Conservation (phyloP, 1,140 invertebrate species). For the Penaeus chinensis region DNA sequence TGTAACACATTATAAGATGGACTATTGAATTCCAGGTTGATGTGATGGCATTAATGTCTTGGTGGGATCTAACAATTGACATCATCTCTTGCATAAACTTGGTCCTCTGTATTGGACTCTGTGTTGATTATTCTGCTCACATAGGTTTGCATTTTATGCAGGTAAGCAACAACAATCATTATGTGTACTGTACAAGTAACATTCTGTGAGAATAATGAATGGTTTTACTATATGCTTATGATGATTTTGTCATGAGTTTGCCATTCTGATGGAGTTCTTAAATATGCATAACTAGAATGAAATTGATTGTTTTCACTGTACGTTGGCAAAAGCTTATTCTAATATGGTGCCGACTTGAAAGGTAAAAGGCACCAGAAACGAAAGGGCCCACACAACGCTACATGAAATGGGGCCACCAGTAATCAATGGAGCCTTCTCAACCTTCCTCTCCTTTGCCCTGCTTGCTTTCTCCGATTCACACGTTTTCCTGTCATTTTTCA, state of each 20-base stretch:
- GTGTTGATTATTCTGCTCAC: conserved; percentile 90
- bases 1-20: too few species aligned
- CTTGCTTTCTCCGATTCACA: conserved; percentile 79
- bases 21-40: conserved; percentile 69
- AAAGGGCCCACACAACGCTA: conserved; percentile 78
- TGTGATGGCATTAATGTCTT: conserved; percentile 84
- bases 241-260: too few species aligned
- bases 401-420: conserved; percentile 83
- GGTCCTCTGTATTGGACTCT: conserved; percentile 85
- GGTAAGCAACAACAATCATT: conserved; percentile 19
- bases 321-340: too few species aligned
- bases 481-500: conserved; percentile 83
- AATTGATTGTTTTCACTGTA: too few species aligned
- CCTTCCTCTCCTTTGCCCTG: conserved; percentile 79
- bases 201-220: not conserved
- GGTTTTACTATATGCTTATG: too few species aligned
- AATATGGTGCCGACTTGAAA: conserved; percentile 43
- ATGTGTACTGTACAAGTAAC: not conserved
- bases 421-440: conserved; percentile 84
- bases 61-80: conserved; percentile 86
- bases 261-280: too few species aligned
- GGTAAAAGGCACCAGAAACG: conserved; percentile 71
- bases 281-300: too few species aligned
- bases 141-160: conserved; percentile 84
- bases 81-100: conserved; percentile 85